Evolutionary conservation across 2,888 invertebrate genomes (phyloP).

Genomic region (Rhamnusium bicolor): DNA sequence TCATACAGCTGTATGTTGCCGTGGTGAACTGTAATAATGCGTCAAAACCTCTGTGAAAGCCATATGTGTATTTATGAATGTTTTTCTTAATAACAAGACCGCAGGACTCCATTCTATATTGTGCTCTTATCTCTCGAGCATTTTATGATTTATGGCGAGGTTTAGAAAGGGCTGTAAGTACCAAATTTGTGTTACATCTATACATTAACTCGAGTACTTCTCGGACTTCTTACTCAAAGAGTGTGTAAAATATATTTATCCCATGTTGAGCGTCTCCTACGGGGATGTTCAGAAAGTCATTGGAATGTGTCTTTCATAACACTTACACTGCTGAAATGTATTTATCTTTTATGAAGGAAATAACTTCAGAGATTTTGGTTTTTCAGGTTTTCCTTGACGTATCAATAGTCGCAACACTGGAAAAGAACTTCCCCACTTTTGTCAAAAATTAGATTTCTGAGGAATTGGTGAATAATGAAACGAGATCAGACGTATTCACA

Average conservation of each 20-base stretch:
- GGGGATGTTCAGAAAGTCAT: background rate
- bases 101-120: background rate
- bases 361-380: background rate
- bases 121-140: conserved; percentile 10
- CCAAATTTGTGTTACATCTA: conserved; percentile 24
- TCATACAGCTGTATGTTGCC: background rate
- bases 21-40: background rate
- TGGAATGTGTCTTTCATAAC: background rate
- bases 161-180: conserved; percentile 21
- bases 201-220: conserved; percentile 10
- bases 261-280: background rate
- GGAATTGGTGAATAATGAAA: too few relatives aligned
- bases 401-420: too few relatives aligned
- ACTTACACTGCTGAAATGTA: background rate
- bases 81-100: background rate
- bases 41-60: background rate
- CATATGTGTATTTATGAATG: background rate
- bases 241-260: conserved; percentile 22
- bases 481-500: too few relatives aligned
- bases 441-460: too few relatives aligned
- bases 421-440: too few relatives aligned
- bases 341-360: background rate
- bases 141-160: conserved; percentile 27
- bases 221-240: background rate
- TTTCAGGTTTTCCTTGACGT: background rate